phyloP scores from a whole-genome alignment of 1,140 invertebrate species.

The Episyrphus balteatus region DNA sequence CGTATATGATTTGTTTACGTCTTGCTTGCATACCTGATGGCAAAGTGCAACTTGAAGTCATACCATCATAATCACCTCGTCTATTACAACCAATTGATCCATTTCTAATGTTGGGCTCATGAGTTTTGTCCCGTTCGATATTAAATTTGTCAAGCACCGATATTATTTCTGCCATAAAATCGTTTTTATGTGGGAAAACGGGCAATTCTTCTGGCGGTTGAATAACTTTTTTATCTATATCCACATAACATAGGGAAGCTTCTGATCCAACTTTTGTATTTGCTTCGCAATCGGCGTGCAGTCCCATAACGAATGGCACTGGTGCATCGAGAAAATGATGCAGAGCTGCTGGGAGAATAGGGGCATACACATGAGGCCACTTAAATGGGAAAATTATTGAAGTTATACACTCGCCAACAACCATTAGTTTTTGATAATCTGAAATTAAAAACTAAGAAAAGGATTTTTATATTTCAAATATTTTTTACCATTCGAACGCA shows the following conservation, averaged over 20 bases:
- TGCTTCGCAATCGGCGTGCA: slow-evolving; percentile 46
- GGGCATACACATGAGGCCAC: slow-evolving; percentile 99
- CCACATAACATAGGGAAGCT: slow-evolving; percentile 88
- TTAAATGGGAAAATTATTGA: slow-evolving; percentile 85
- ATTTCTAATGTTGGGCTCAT: slow-evolving; percentile 19
- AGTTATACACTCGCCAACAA: slow-evolving; percentile 89
- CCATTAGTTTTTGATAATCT: slow-evolving; percentile 93
- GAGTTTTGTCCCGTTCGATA: slow-evolving; percentile 26
- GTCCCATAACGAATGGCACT: slow-evolving; percentile 97
- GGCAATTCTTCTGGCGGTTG: slow-evolving; percentile 94
- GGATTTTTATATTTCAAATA: not conserved
- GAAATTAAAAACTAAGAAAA: slow-evolving; percentile 12
- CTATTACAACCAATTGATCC: slow-evolving; percentile 24
- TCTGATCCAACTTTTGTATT: slow-evolving; percentile 47
- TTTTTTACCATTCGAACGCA: slow-evolving; percentile 73
- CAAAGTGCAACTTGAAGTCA: slow-evolving; percentile 49
- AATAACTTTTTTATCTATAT: slow-evolving; percentile 85
- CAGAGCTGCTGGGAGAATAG: slow-evolving; percentile 89
- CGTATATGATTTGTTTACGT: slow-evolving; percentile 1
- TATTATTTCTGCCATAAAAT: slow-evolving; percentile 77
- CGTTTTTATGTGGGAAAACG: slow-evolving; percentile 76
- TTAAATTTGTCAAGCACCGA: slow-evolving; percentile 64
- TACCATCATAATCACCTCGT: slow-evolving; percentile 39
- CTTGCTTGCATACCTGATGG: slow-evolving; percentile 40
- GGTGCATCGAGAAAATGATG: slow-evolving; percentile 97